These are phyloP conservation scores for Leucopsar rothschildi DNA, from an alignment of 2,113 vertebrate species.

Conservation along the genomic window DNA sequence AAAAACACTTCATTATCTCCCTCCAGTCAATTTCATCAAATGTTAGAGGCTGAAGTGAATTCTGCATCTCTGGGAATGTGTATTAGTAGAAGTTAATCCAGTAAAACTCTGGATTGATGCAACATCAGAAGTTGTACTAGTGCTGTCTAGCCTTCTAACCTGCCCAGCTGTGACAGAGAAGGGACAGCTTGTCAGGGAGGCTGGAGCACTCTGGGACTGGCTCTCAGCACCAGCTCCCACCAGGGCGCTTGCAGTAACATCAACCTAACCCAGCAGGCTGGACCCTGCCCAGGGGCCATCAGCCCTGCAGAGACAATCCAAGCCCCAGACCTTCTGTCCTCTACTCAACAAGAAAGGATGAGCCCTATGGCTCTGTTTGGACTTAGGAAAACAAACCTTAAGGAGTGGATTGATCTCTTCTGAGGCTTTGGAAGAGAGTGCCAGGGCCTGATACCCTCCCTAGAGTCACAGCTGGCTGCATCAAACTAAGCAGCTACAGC, in stretches of 20 bases:
- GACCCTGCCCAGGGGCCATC: neutral
- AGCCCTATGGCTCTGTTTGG: neutral
- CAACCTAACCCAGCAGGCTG: rapidly evolving
- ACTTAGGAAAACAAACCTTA: neutral
- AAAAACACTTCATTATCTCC: neutral
- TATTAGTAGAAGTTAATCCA: neutral
- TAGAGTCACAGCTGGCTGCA: neutral
- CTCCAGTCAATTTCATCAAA: neutral
- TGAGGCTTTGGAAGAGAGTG: neutral
- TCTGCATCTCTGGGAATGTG: neutral
- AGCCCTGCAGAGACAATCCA: neutral
- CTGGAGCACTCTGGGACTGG: neutral
- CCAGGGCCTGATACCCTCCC: neutral
- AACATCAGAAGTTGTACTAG: neutral
- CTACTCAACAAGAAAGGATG: neutral
- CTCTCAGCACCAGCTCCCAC: neutral
- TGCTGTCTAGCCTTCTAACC: neutral
- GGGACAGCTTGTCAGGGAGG: neutral
- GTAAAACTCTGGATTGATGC: neutral
- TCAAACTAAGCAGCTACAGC: neutral
- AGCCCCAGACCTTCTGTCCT: neutral
- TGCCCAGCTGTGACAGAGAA: neutral
- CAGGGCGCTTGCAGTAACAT: neutral
- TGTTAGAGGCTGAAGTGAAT: neutral
- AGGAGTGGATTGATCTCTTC: neutral